Base-by-base conservation (phyloP, 2,113 vertebrate species). In the Platichthys flesus region DNA sequence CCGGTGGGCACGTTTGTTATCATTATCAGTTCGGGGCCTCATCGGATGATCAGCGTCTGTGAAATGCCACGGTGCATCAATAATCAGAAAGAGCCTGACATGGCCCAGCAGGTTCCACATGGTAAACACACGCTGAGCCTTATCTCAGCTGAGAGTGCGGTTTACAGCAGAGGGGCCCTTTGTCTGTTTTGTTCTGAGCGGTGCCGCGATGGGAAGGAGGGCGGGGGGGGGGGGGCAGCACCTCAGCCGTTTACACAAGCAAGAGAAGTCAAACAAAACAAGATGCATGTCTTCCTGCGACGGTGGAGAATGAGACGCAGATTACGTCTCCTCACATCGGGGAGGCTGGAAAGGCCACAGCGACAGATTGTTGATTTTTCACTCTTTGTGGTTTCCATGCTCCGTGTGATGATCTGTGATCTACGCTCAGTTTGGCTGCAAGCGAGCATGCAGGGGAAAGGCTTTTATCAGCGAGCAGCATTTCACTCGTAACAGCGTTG, bases 201-300 rank as follows among this genome's bases (percentile, higher is more conserved):
- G 76, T 72, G 83, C 84, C 70, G 73, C 49, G 13, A 12, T 15
- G 42, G 45, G 45, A 66, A 21, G 76, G 47, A 47, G 0, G 10
- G 47, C 24, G 13, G 31, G 23, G 21, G 13, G 31, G 23, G 21
- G 66, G 71, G 21, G 66, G 71, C 81, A 60, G 67, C 68, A 80
- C 82, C 86, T 85, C 82, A 35, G 40, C 5, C 70, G 87, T 93
- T 91, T 91, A 90, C 83, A 88, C 89, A 88, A 77, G 90, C 71
- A 31, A 24, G 69, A 81, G 79, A 75, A 78, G 82, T 67, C 78
- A 62, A 81, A 90, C 85, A 90, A 90, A 87, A 84, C 90, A 85
- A 79, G 85, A 89, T 76, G 74, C 82, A 82, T 71, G 84, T 81
- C 74, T 85, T 87, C 66, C 79, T 78, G 61, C 45, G 1, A 67